Base-by-base conservation (phyloP, 2,888 invertebrate genomes). In the Drosophila prostipennis region DNA sequence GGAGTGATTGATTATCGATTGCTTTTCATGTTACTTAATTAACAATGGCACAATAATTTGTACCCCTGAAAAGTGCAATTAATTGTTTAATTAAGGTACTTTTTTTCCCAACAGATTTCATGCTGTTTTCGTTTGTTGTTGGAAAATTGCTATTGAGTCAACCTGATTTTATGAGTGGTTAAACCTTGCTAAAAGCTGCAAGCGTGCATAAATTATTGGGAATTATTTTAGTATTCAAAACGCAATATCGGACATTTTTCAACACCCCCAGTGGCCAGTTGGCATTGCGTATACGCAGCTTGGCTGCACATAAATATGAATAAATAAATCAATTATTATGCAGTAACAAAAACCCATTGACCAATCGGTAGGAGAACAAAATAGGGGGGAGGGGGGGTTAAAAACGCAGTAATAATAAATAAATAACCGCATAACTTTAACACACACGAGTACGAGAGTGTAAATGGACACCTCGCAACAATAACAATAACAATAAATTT, bases 211-310 rank as follows among this genome's bases (percentile, higher is more conserved):
- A 10, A 64, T 64, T 46, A 65, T 40, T 40, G 46, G 40, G 26
- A 65, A 64, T 54, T 54, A 34, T 36, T 46, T 65, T 64, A 54
- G 54, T 64, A 65, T 65, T 45, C 65, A 46, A 53, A 64, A 11
- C 53, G 54, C 64, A 46, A 54, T 61, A 29, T 48, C 49, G 52
- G 64, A 58, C 79, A 71, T 71, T 71, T 71, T 59, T 65, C 43
- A 55, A 56, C 57, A 36, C 29, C n/a, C 7, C 26, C 11, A 2
- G 2, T 19, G 23, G 23, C 26, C 26, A 26, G 46, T 19, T 19
- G 32, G 65, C 54, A 75, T 81, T 79, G 79, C 81, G 81, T 77
- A 81, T 79, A 79, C 79, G 81, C 65, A 75, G 58, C 48, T 70
- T 75, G 65, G 51, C 59, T 70, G 69, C 58, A 60, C 48, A 60